Conservation (phyloP, 2,113 vertebrate species). For the Hippocampus mohnikei region DNA sequence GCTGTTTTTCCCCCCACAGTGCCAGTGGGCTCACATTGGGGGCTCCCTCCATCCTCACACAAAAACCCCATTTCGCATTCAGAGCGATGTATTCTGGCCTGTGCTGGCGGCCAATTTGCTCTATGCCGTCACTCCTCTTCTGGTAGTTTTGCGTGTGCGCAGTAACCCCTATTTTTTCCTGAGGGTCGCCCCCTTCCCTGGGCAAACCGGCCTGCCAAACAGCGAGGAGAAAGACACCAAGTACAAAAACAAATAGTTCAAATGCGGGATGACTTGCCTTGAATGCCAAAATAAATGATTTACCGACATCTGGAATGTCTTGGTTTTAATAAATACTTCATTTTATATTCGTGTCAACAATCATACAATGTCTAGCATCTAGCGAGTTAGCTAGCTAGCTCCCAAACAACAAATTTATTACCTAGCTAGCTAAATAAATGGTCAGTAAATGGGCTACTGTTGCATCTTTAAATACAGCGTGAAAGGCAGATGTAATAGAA, state of each 20-base stretch:
- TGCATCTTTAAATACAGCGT: no score
- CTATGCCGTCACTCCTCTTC: slow-evolving; percentile 69
- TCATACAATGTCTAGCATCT: neutral
- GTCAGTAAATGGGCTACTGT: no score
- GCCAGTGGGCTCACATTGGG: slow-evolving; percentile 83
- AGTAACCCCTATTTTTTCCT: slow-evolving; percentile 76
- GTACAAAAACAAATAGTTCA: slow-evolving; percentile 53
- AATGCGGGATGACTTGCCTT: slow-evolving; percentile 7
- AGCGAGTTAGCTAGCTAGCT: neutral
- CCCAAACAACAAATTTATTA: neutral
- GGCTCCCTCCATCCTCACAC: slow-evolving; percentile 81
- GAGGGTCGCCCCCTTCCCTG: slow-evolving; percentile 34
- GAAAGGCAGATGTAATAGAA: no score
- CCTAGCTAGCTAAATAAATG: no score
- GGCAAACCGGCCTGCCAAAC: slow-evolving; percentile 54
- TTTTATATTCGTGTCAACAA: neutral
- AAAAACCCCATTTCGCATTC: slow-evolving; percentile 78
- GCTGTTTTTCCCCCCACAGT: slow-evolving; percentile 58
- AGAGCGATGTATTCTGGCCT: slow-evolving; percentile 63
- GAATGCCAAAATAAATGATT: slow-evolving; percentile 18
- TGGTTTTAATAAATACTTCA: neutral
- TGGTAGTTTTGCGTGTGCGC: slow-evolving; percentile 78
- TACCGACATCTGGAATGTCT: neutral
- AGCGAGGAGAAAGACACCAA: slow-evolving; percentile 74
- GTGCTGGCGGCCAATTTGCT: slow-evolving; percentile 75